phyloP scores from a whole-genome alignment of 2,113 vertebrate species.

The Myotis brandtii region DNA sequence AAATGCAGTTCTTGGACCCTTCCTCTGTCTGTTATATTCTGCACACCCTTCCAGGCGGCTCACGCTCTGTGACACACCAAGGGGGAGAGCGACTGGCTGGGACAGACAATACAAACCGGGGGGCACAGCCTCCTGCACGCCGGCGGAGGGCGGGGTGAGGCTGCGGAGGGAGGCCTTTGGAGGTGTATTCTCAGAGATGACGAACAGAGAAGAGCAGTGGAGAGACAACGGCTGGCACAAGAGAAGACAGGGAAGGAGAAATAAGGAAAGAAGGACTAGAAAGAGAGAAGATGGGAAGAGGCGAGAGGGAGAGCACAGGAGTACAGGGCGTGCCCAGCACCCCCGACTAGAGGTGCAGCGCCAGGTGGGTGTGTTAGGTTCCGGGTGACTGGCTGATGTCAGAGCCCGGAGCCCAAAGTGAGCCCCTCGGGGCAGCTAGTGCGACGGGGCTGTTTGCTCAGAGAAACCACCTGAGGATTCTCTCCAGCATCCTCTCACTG shows the following conservation, averaged over 20 bases:
- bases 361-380: not conserved
- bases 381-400: not conserved
- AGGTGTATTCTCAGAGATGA: not conserved
- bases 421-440: not conserved
- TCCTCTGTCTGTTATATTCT: not conserved
- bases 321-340: not conserved
- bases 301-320: not conserved
- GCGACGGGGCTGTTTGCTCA: not conserved
- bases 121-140: not conserved
- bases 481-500: not conserved
- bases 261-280: not conserved
- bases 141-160: not conserved
- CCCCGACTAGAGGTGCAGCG: no score
- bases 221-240: not conserved
- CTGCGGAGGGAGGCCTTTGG: not conserved
- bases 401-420: not conserved
- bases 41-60: not conserved
- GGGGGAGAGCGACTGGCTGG: not conserved
- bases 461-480: not conserved
- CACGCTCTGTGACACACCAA: not conserved
- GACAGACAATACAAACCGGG: not conserved
- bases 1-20: not conserved
- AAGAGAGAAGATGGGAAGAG: not conserved
- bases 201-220: not conserved
- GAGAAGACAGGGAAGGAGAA: not conserved